Conservation (phyloP, 2,797 vertebrate genomes). For the Ispidina lecontei region DNA sequence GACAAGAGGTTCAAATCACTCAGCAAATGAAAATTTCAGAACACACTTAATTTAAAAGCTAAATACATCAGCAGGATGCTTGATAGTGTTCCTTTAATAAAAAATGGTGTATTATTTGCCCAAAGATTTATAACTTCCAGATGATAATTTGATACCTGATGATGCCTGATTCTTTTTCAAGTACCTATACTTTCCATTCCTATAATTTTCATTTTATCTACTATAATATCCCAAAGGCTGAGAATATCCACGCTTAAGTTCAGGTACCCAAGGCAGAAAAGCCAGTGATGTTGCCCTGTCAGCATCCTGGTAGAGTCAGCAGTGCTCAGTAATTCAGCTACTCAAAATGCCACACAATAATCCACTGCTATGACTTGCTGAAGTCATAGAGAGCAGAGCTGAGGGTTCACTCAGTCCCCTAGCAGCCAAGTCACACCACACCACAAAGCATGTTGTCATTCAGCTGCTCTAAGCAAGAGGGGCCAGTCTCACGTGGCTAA, state of each 20-base stretch:
- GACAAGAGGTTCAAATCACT: not conserved
- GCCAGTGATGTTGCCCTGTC: not conserved
- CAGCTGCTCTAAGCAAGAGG: not conserved
- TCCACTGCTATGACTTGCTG: not conserved
- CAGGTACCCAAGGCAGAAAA: not conserved
- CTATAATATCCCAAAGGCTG: not conserved
- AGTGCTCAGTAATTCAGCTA: not conserved
- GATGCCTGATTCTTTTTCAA: not conserved
- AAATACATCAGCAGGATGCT: not conserved
- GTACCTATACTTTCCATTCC: not conserved
- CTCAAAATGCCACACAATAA: not conserved
- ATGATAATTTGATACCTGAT: not conserved
- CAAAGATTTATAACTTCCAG: not conserved
- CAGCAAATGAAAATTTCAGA: not conserved
- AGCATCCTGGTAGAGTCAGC: not conserved
- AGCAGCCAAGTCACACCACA: not conserved
- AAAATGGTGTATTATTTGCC: not conserved
- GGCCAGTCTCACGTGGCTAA: not conserved
- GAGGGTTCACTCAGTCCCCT: not conserved
- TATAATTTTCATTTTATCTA: not conserved
- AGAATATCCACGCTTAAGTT: not conserved
- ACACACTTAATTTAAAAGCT: not conserved
- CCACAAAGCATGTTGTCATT: not conserved
- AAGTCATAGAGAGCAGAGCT: not conserved
- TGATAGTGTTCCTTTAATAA: not conserved